Percentiles rank a stretch among this genome's conserved stretches.
phyloP scores from a whole-genome alignment of 2,888 invertebrate genomes.

The Tuberolachnus salignus region DNA sequence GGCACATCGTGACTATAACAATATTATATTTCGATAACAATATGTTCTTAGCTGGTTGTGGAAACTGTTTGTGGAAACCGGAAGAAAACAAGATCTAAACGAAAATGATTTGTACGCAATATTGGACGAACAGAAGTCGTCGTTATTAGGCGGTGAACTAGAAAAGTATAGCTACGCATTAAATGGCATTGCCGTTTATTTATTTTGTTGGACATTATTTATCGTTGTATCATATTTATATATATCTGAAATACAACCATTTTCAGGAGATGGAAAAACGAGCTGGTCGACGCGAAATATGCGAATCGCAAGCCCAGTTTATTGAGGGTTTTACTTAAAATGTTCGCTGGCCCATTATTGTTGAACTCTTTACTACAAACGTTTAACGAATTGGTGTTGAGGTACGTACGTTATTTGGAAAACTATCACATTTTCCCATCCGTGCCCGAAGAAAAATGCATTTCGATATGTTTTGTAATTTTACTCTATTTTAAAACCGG shows the following conservation, averaged over 20 bases:
- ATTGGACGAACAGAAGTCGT: slow-evolving; percentile 72
- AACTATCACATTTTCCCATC: too few species aligned
- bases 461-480: too few species aligned
- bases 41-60: slow-evolving; percentile 75
- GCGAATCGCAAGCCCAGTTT: background rate
- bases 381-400: background rate
- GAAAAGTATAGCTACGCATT: slow-evolving; percentile 66
- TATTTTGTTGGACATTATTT: background rate
- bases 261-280: background rate
- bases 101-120: slow-evolving; percentile 77
- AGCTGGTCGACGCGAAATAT: background rate
- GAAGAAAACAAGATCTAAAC: slow-evolving; percentile 74
- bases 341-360: background rate
- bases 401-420: background rate
- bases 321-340: background rate
- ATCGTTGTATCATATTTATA: too few species aligned
- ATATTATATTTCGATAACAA: too few species aligned
- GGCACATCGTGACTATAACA: too few species aligned
- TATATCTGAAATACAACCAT: background rate
- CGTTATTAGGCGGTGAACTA: slow-evolving; percentile 70
- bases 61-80: slow-evolving; percentile 76
- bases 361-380: background rate
- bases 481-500: too few species aligned
- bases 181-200: background rate
- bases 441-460: too few species aligned